These are phyloP conservation scores for Brachypalpus laphriformis DNA, from an alignment of 2,888 invertebrate genomes.

Conservation along the genomic window DNA sequence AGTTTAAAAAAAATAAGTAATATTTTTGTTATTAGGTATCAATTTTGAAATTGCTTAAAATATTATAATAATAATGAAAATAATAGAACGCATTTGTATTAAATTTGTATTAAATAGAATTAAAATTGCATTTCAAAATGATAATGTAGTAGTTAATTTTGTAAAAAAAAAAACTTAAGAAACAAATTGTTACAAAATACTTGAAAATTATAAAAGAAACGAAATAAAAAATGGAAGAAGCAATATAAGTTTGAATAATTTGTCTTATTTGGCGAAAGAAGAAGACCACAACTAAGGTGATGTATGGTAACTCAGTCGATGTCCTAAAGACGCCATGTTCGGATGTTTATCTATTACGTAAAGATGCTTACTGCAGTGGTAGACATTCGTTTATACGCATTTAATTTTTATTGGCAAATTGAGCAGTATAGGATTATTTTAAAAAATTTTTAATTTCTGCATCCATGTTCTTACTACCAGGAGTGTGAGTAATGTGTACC, in stretches of 20 bases:
- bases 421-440: too few relatives aligned
- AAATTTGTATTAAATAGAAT: slow-evolving; percentile 52
- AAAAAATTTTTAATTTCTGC: too few relatives aligned
- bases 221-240: slow-evolving; percentile 8
- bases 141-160: slow-evolving; percentile 38
- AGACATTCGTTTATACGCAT: too few relatives aligned
- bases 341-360: too few relatives aligned
- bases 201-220: slow-evolving; percentile 21
- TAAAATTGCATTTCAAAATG: slow-evolving; percentile 35
- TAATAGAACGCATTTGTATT: slow-evolving; percentile 51
- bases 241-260: background rate
- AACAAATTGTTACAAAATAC: slow-evolving; percentile 24
- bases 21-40: slow-evolving; percentile 45
- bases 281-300: background rate
- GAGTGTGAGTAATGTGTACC: too few relatives aligned
- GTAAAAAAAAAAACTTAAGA: slow-evolving; percentile 27
- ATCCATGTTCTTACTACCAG: too few relatives aligned
- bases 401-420: too few relatives aligned
- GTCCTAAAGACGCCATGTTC: too few relatives aligned
- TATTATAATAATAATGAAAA: background rate
- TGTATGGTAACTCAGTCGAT: too few relatives aligned
- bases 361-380: too few relatives aligned
- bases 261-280: background rate
- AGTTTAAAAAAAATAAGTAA: slow-evolving; percentile 8
- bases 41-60: slow-evolving; percentile 39